phyloP scores from a whole-genome alignment of 1,140 invertebrate genomes.

The Aporrectodea caliginosa region DNA sequence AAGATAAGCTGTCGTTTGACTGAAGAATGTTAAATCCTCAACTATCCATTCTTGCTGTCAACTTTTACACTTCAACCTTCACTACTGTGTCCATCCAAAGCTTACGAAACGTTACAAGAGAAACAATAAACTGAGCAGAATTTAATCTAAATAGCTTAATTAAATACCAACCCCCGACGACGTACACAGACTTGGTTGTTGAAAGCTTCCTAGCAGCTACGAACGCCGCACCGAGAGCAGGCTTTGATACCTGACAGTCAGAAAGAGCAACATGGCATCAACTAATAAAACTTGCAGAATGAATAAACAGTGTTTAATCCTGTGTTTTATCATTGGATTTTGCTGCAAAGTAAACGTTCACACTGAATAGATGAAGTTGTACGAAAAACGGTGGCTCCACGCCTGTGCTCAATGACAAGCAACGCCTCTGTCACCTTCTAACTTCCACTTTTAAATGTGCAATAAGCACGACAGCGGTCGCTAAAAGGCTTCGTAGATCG shows the following conservation, averaged over 20 bases:
- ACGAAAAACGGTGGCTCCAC: not conserved
- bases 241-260: constrained; percentile 43
- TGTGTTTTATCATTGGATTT: not conserved
- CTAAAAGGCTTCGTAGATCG: not conserved
- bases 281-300: constrained; percentile 1
- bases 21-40: too few relatives aligned
- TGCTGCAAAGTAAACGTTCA: not conserved
- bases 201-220: constrained; percentile 46
- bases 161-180: constrained; percentile 14
- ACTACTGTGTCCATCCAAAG: not conserved
- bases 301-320: not conserved
- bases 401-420: not conserved
- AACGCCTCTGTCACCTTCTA: constrained; percentile 1
- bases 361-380: not conserved
- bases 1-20: too few relatives aligned
- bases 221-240: constrained; percentile 49
- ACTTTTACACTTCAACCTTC: not conserved
- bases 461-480: not conserved
- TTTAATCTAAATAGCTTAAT: not conserved
- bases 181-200: constrained; percentile 27
- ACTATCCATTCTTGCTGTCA: not conserved
- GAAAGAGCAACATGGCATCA: constrained; percentile 15
- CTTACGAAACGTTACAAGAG: not conserved
- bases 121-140: not conserved
- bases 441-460: not conserved